phyloP scores from a whole-genome alignment of 2,797 vertebrate genomes.

The Propithecus deckenii region DNA sequence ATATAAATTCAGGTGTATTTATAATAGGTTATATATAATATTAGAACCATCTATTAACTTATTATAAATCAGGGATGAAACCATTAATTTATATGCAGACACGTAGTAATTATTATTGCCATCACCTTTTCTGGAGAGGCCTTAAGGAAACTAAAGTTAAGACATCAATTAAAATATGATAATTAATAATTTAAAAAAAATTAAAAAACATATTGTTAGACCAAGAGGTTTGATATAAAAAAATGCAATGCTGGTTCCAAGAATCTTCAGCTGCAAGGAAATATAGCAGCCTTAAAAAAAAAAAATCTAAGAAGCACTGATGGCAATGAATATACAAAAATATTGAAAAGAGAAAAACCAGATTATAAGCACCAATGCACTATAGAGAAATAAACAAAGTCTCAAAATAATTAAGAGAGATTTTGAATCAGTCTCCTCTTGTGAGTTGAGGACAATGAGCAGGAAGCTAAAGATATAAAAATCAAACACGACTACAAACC shows the following conservation, averaged over 20 bases:
- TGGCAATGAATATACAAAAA: neutral
- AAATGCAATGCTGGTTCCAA: neutral
- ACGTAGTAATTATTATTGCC: neutral
- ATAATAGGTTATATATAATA: neutral
- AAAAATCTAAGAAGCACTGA: neutral
- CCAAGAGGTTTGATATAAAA: neutral
- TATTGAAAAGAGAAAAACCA: neutral
- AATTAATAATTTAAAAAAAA: constrained; percentile 14
- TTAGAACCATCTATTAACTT: neutral
- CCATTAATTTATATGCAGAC: neutral
- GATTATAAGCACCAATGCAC: neutral
- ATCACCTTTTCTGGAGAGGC: neutral
- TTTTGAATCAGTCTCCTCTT: neutral
- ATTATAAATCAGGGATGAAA: neutral
- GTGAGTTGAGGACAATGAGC: neutral
- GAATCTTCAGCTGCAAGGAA: neutral
- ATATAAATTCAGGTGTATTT: neutral
- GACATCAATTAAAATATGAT: neutral
- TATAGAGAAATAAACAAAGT: neutral
- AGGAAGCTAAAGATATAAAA: neutral
- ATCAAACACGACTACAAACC: neutral
- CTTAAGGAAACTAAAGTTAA: neutral
- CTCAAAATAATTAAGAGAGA: neutral
- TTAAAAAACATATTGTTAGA: neutral
- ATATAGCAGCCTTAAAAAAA: neutral